Percentiles rank a stretch among this genome's conserved stretches.
Conservation (phyloP, 2,113 vertebrate species). For the Hemicordylus capensis region DNA sequence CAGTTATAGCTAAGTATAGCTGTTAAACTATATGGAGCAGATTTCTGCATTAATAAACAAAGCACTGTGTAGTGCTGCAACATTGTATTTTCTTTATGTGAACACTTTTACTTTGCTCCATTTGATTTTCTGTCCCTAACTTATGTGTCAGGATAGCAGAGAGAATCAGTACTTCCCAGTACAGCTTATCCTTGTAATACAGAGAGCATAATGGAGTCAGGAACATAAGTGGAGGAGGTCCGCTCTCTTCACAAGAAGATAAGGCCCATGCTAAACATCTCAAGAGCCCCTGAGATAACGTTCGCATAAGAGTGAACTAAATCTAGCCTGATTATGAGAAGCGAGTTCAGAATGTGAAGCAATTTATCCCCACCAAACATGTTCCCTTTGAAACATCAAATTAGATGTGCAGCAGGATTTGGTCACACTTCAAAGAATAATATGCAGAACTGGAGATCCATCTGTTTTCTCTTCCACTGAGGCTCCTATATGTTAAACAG, state of each 20-base stretch:
- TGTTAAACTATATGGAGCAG: neutral
- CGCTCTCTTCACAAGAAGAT: constrained; percentile 4
- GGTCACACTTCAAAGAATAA: constrained; percentile 75
- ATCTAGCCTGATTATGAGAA: constrained; percentile 45
- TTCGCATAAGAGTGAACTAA: constrained; percentile 38
- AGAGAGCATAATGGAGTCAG: constrained; percentile 13
- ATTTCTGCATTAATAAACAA: neutral
- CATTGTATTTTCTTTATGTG: neutral
- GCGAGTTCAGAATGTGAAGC: constrained; percentile 38
- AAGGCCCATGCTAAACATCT: constrained; percentile 11
- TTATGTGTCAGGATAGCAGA: constrained; percentile 19
- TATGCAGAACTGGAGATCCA: constrained; percentile 64
- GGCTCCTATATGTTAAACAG: constrained; percentile 70
- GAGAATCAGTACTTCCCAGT: constrained; percentile 19
- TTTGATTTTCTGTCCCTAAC: neutral
- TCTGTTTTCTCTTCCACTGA: constrained; percentile 66
- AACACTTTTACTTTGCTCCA: neutral
- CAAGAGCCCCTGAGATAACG: constrained; percentile 33
- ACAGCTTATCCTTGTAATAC: constrained; percentile 36
- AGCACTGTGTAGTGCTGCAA: neutral
- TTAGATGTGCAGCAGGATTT: constrained; percentile 71
- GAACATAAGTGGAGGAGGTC: constrained; percentile 47
- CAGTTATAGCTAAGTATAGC: neutral
- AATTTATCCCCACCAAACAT: constrained; percentile 67
- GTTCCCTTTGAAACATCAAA: constrained; percentile 75